Conservation (phyloP, 2,113 vertebrate species). For the Ciconia stormi region DNA sequence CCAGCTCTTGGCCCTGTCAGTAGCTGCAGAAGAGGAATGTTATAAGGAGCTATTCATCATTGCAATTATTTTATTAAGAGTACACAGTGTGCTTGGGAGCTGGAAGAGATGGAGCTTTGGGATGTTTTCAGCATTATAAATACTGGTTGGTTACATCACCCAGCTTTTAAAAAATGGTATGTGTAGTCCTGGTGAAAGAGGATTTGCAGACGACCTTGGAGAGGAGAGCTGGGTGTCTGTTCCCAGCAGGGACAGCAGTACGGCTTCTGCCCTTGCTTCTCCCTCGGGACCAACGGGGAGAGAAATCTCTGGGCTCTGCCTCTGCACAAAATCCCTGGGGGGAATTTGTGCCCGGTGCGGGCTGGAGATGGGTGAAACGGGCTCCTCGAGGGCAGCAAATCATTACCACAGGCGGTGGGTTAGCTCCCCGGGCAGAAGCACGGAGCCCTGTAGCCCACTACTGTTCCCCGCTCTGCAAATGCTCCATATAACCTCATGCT, state of each 20-base stretch:
- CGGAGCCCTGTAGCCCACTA: rapidly evolving
- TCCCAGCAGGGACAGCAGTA: not conserved
- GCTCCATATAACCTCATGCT: rapidly evolving
- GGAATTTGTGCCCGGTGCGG: not conserved
- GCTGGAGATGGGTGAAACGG: not conserved
- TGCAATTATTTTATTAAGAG: slow-evolving; percentile 67
- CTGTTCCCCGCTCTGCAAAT: rapidly evolving
- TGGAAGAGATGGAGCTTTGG: slow-evolving; percentile 53
- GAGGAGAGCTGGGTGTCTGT: not conserved
- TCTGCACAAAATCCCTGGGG: rapidly evolving
- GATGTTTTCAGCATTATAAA: slow-evolving; percentile 69
- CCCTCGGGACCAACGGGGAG: not conserved
- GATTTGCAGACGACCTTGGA: slow-evolving; percentile 25
- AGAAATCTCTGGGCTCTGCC: not conserved
- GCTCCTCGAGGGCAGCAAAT: not conserved
- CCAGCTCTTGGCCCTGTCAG: slow-evolving; percentile 10
- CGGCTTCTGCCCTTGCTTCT: not conserved
- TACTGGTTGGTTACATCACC: slow-evolving; percentile 47
- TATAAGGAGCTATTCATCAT: slow-evolving; percentile 61
- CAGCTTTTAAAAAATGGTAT: slow-evolving; percentile 14
- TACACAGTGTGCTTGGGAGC: slow-evolving; percentile 60
- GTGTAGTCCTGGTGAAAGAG: not conserved
- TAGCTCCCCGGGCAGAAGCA: not conserved
- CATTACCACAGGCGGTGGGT: rapidly evolving
- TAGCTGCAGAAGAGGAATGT: slow-evolving; percentile 33